Evolutionary conservation across 1,140 invertebrate genomes (phyloP).

Genomic region (Pseudomyrmex sp.): DNA sequence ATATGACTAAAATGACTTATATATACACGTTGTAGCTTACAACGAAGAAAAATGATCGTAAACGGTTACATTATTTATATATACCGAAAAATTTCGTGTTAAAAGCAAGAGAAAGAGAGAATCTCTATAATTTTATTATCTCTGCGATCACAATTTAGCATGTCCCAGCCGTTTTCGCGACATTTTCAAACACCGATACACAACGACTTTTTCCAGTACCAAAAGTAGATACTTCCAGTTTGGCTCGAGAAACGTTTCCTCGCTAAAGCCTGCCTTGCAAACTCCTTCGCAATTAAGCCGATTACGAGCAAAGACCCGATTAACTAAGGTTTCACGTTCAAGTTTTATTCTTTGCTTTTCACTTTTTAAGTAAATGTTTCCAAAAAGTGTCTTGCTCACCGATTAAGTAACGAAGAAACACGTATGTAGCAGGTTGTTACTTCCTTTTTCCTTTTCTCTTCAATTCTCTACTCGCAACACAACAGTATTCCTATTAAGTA

Average conservation of each 20-base stretch:
- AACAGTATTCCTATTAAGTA: slow-evolving; percentile 3
- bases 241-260: slow-evolving; percentile 11
- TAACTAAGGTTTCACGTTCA: slow-evolving; percentile 50
- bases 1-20: background rate
- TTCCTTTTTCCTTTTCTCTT: too few species aligned
- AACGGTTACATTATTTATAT: background rate
- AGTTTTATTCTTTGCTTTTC: slow-evolving; percentile 43
- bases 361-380: slow-evolving; percentile 23
- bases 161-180: background rate
- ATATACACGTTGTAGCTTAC: background rate
- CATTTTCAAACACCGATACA: slow-evolving; percentile 43
- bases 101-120: background rate
- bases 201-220: slow-evolving; percentile 14
- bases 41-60: background rate
- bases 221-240: slow-evolving; percentile 46
- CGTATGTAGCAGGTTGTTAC: too few species aligned
- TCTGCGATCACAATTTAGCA: slow-evolving; percentile 5
- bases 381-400: slow-evolving; percentile 10
- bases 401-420: slow-evolving; percentile 1
- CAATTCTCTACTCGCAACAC: background rate
- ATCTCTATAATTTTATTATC: slow-evolving; percentile 34
- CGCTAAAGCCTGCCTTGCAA: slow-evolving; percentile 35
- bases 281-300: slow-evolving; percentile 67
- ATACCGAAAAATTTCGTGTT: background rate
- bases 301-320: slow-evolving; percentile 58